Evolutionary conservation across 2,113 vertebrate species (phyloP).

Genomic region (Camelus bactrianus): DNA sequence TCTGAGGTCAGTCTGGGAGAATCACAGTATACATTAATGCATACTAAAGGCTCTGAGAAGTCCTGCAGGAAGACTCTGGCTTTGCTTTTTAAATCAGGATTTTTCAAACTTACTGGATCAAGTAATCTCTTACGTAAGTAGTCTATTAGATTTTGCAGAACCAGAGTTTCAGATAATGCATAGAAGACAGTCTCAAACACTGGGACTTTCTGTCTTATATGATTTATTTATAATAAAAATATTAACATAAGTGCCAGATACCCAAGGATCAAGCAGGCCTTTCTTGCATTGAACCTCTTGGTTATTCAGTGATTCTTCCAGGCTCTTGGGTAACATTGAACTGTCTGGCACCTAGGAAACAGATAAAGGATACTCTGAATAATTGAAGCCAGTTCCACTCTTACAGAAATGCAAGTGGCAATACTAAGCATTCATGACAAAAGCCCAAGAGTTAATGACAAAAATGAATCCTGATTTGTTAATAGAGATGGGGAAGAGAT

Average conservation of each 20-base stretch:
- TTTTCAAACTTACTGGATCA: conserved; percentile 12
- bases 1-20: neutral
- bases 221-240: conserved; percentile 30
- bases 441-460: neutral
- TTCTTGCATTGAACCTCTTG: neutral
- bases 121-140: neutral
- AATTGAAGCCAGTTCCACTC: neutral
- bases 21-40: neutral
- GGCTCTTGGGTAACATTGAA: neutral
- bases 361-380: neutral
- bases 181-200: neutral
- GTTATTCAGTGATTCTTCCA: conserved; percentile 12
- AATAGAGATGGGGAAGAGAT: neutral
- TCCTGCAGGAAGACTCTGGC: neutral
- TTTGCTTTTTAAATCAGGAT: conserved; percentile 48
- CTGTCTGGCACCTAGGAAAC: neutral
- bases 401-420: neutral
- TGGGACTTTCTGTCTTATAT: neutral
- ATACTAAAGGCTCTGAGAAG: neutral
- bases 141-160: neutral
- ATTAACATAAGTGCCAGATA: neutral
- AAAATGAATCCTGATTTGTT: neutral
- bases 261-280: neutral
- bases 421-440: neutral
- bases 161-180: neutral